A percentile compares a stretch with the other conserved stretches of the same genome.
These are phyloP conservation scores for Eclectus roratus DNA, from an alignment of 2,113 vertebrate species.

Conservation along the genomic window DNA sequence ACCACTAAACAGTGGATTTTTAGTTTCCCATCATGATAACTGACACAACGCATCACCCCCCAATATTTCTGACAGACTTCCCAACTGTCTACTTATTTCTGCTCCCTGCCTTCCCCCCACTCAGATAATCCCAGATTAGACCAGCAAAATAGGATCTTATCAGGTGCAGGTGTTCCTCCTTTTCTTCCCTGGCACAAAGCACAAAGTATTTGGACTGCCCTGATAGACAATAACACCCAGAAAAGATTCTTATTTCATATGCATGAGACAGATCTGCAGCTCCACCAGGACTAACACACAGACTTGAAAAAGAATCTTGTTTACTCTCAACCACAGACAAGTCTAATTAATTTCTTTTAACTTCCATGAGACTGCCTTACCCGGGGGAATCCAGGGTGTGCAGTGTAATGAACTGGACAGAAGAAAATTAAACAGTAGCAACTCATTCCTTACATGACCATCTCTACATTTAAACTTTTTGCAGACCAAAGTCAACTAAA, in stretches of 20 bases:
- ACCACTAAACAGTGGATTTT: neutral
- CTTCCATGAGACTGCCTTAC: neutral
- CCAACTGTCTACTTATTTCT: neutral
- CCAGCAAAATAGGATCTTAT: neutral
- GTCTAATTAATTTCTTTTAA: slow-evolving; percentile 24
- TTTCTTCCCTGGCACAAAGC: neutral
- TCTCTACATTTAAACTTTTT: neutral
- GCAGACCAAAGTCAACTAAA: neutral
- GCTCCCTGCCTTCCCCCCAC: neutral
- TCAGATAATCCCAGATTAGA: neutral
- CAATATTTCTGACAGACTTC: neutral
- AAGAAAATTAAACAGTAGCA: slow-evolving; percentile 3
- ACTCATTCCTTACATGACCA: neutral
- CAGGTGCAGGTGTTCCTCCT: neutral
- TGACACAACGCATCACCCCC: neutral
- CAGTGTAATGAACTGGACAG: neutral
- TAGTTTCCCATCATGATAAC: neutral
- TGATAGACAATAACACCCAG: neutral
- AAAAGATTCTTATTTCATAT: neutral
- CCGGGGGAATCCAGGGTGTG: neutral
- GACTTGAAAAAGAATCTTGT: neutral
- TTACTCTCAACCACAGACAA: slow-evolving; percentile 12
- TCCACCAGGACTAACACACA: neutral
- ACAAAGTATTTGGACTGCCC: neutral
- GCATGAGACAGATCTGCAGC: neutral